Conservation (phyloP, 2,888 invertebrate genomes). For the Hyposoter didymator region DNA sequence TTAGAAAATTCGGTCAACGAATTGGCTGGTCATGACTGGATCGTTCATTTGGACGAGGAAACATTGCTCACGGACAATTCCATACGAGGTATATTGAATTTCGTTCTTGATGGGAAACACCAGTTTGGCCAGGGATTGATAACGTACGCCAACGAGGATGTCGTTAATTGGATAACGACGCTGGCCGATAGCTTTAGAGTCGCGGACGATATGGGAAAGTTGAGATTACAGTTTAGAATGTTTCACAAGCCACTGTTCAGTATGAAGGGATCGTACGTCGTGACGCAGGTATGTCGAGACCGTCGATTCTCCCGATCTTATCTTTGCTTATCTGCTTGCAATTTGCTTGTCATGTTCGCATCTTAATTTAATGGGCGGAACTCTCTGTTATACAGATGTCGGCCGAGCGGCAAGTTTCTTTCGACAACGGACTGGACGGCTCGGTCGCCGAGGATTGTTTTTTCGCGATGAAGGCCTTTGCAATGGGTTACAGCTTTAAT, state of each 20-base stretch:
- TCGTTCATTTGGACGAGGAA: constrained; percentile 99
- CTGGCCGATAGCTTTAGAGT: constrained; percentile 98
- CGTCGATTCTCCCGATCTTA: not conserved
- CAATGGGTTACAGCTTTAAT: constrained; percentile 95
- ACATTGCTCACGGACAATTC: constrained; percentile 97
- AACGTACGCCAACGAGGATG: constrained; percentile 97
- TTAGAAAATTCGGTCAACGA: constrained; percentile 95
- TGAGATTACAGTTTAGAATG: constrained; percentile 95
- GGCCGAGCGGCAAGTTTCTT: constrained; percentile 96
- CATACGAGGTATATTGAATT: constrained; percentile 95
- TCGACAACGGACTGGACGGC: constrained; percentile 98
- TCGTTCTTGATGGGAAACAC: constrained; percentile 96
- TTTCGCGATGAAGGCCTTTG: constrained; percentile 97
- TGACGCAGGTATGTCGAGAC: constrained; percentile 91
- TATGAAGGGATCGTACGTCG: constrained; percentile 99
- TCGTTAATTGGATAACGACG: constrained; percentile 98
- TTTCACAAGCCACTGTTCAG: constrained; percentile 98
- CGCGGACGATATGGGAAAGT: constrained; percentile 98
- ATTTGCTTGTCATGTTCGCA: not conserved
- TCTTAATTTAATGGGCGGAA: not conserved
- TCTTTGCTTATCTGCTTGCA: not conserved
- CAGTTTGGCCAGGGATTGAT: constrained; percentile 98
- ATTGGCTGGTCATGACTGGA: constrained; percentile 95
- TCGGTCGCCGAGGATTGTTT: constrained; percentile 99
- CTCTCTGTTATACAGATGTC: constrained; percentile 87